Conservation (phyloP, 2,797 vertebrate genomes). For the Syndactyla subalaris region DNA sequence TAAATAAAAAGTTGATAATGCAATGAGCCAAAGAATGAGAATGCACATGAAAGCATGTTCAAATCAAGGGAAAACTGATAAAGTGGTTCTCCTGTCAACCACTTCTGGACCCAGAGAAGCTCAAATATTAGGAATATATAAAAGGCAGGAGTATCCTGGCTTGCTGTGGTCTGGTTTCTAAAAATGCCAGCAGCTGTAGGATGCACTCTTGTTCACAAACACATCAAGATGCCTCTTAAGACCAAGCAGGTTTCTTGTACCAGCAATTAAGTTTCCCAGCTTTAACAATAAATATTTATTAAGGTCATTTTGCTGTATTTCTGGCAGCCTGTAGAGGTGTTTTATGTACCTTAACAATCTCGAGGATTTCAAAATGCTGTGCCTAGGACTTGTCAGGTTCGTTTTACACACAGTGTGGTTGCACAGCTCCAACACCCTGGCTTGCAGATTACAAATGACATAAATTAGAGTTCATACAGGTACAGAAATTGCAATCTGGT, state of each 20-base stretch:
- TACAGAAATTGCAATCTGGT: not conserved
- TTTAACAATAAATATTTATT: not conserved
- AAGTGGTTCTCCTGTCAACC: not conserved
- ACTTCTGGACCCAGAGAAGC: not conserved
- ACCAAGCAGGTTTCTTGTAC: not conserved
- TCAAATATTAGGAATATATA: not conserved
- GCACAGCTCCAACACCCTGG: rapidly evolving
- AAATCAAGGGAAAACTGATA: not conserved
- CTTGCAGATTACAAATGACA: not conserved
- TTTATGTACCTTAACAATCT: not conserved
- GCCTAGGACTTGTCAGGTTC: not conserved
- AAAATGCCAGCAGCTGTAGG: rapidly evolving
- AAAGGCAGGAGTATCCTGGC: not conserved
- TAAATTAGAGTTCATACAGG: not conserved
- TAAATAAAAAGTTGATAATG: not conserved
- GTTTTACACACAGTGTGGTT: rapidly evolving
- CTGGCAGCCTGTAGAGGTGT: not conserved
- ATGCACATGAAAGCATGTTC: rapidly evolving
- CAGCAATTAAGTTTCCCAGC: not conserved
- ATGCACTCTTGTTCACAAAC: not conserved
- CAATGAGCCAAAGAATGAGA: not conserved
- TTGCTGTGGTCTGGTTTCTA: not conserved
- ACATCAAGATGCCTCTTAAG: not conserved
- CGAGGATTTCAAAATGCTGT: rapidly evolving
- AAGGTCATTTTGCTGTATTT: not conserved